Conservation (phyloP, 2,797 vertebrate genomes). For the Pogonophryne albipinna region DNA sequence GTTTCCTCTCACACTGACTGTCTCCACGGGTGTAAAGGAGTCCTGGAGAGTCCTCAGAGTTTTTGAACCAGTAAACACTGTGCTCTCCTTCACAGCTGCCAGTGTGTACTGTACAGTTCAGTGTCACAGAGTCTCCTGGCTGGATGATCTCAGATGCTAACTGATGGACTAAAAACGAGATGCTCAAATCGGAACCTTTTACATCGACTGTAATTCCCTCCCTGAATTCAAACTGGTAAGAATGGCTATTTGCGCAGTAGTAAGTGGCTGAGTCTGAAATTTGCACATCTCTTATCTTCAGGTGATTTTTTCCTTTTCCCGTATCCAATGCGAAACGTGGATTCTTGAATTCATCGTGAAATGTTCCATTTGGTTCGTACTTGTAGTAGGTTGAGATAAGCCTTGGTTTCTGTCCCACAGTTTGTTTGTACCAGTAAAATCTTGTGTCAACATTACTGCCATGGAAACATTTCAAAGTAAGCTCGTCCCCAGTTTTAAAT, state of each 20-base stretch:
- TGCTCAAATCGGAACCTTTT: background rate
- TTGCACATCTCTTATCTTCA: slow-evolving; percentile 8
- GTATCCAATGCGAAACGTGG: slow-evolving; percentile 1
- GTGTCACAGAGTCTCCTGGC: slow-evolving; percentile 48
- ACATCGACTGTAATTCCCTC: slow-evolving; percentile 2
- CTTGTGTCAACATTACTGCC: background rate
- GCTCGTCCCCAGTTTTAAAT: background rate
- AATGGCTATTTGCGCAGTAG: background rate
- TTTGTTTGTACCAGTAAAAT: slow-evolving; percentile 29
- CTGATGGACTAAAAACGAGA: slow-evolving; percentile 32
- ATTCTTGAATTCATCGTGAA: slow-evolving; percentile 40
- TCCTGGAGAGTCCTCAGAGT: slow-evolving; percentile 31
- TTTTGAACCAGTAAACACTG: slow-evolving; percentile 71
- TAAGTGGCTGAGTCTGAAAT: slow-evolving; percentile 37
- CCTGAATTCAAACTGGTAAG: background rate
- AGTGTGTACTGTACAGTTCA: slow-evolving; percentile 61
- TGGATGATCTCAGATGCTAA: slow-evolving; percentile 20
- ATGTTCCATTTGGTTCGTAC: background rate
- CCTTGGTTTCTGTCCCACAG: slow-evolving; percentile 16
- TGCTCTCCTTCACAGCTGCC: slow-evolving; percentile 48
- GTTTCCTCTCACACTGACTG: background rate
- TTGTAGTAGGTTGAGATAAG: slow-evolving; percentile 25
- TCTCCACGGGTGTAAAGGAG: slow-evolving; percentile 48
- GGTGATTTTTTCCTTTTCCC: background rate
- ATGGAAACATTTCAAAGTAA: slow-evolving; percentile 22